A percentile compares a stretch with the other conserved stretches of the same genome.
Conservation (phyloP, 2,113 vertebrate genomes). For the Dromas ardeola region DNA sequence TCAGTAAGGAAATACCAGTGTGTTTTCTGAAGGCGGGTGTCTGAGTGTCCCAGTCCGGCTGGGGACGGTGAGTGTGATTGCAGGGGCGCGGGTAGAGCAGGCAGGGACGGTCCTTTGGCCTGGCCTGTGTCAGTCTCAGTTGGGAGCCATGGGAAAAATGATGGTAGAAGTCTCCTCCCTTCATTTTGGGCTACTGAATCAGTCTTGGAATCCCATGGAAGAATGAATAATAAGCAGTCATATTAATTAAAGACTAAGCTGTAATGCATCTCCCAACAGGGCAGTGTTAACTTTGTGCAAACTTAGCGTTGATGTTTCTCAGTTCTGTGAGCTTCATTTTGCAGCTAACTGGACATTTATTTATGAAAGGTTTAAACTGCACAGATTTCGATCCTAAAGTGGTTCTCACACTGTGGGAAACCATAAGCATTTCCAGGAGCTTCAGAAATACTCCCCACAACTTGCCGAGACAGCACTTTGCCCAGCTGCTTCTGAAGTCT, state of each 20-base stretch:
- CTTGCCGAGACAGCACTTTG: background rate
- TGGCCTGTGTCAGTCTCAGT: too few species aligned
- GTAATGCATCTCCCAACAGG: background rate
- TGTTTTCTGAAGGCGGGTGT: accelerated
- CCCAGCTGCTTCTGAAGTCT: background rate
- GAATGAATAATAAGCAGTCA: background rate
- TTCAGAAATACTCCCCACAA: background rate
- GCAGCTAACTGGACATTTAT: background rate
- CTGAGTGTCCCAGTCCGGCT: background rate
- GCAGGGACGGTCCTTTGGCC: background rate
- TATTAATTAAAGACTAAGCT: background rate
- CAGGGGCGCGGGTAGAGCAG: background rate
- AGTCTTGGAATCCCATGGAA: background rate
- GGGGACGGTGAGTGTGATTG: accelerated
- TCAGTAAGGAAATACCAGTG: background rate
- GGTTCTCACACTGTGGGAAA: background rate
- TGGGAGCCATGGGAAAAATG: background rate
- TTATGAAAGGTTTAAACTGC: background rate
- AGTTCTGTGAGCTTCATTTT: background rate
- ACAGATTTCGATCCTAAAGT: background rate
- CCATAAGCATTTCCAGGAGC: background rate
- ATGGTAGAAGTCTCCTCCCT: background rate
- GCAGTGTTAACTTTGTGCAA: background rate
- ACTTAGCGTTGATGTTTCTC: background rate
- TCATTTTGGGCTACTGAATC: background rate